Evolutionary conservation across 2,113 vertebrate genomes (phyloP), one percentile per base, ranked within the genome.

Genomic region (Charina bottae): DNA sequence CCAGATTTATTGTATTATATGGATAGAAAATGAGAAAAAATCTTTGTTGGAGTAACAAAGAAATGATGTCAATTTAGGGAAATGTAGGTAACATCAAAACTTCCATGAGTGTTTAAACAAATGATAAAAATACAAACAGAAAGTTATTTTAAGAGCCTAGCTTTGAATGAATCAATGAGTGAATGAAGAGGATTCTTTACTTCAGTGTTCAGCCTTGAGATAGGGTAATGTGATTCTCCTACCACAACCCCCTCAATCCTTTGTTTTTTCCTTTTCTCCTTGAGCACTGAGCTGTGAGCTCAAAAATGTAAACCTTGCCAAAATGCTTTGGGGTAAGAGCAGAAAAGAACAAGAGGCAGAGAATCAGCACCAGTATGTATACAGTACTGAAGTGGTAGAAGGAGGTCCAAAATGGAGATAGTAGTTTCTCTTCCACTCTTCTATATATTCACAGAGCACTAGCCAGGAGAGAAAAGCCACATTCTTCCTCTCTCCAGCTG

Each of bases 291-390:
- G 95, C 97, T 97, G 97, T 97, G 97, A 97, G 97, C 95, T 90
- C 91, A 96, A 96, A 97, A 97, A 97, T 96, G 95, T 96, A 96
- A 97, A 97, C 96, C 97, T 96, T 97, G 97, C 97, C 97, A 97
- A 97, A 97, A 97, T 92, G 96, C 96, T 97, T 97, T 96, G 95
- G 93, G 96, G 95, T 96, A 92, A 88, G 95, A 96, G 95, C 92
- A 96, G 95, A 96, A 95, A 96, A 90, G 95, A 94, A 95, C 92
- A 95, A 95, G 95, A 95, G 95, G 93, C 92, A 97, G 95, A 96
- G 96, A 96, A 97, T 95, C 93, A 94, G 95, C 92, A 92, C 64
- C 42, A 92, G 87, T 33, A 58, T 42, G 46, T 84, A 58, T 83
- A 83, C 56, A 58, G 86, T 68, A 88, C 86, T 56, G 26, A n/a